phyloP scores from a whole-genome alignment of 2,797 vertebrate genomes.

The Crocidura indochinensis region DNA sequence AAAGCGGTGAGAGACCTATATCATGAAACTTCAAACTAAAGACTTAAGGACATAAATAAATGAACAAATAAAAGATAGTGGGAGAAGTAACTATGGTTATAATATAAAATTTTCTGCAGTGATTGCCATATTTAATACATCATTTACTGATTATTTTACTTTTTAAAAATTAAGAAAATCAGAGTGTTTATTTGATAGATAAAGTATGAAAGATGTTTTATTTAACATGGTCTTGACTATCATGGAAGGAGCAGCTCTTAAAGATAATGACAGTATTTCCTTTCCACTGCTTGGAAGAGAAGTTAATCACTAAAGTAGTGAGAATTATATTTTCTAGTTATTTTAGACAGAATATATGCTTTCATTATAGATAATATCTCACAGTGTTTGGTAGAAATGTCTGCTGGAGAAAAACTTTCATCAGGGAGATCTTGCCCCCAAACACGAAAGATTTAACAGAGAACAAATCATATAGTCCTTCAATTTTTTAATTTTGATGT shows the following conservation, averaged over 20 bases:
- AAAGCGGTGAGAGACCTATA: no score
- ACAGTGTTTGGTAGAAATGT: neutral
- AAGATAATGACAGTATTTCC: neutral
- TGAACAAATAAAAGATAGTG: neutral
- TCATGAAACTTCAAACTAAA: neutral
- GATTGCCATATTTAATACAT: constrained; percentile 52
- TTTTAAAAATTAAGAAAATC: neutral
- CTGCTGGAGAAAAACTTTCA: constrained; percentile 25
- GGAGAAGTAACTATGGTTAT: constrained; percentile 9
- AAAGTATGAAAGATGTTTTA: neutral
- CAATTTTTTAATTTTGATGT: neutral
- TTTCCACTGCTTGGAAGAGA: neutral
- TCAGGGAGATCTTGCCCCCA: constrained; percentile 4
- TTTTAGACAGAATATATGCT: neutral
- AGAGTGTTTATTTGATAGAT: neutral
- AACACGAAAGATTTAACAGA: constrained; percentile 32
- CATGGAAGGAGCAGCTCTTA: neutral
- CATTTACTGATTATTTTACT: constrained; percentile 33
- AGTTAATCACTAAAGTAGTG: neutral
- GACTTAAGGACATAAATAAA: neutral
- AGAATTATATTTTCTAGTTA: constrained; percentile 2
- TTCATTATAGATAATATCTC: constrained; percentile 21
- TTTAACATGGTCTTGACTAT: constrained; percentile 27
- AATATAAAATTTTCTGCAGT: neutral
- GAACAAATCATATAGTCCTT: constrained; percentile 22